These are phyloP conservation scores for Amphimallon solstitiale DNA, from an alignment of 2,888 invertebrate genomes.

Conservation along the genomic window DNA sequence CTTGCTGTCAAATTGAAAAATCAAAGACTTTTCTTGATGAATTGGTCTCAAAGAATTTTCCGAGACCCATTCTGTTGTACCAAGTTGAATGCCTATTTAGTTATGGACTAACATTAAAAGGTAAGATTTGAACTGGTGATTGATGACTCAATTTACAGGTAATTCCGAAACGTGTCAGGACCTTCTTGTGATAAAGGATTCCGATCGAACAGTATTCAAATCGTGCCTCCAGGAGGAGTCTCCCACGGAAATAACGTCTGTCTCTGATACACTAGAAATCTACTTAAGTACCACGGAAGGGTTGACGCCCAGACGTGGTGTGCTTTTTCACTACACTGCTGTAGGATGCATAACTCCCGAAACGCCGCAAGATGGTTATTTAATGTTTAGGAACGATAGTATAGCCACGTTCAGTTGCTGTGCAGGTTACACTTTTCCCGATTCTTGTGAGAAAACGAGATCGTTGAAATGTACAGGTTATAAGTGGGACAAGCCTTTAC, in stretches of 20 bases:
- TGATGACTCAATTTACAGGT: constrained; percentile 10
- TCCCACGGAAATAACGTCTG: constrained; percentile 65
- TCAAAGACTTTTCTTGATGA: too few relatives aligned
- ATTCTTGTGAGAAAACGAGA: constrained; percentile 69
- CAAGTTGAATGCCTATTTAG: too few relatives aligned
- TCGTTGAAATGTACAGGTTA: constrained; percentile 71
- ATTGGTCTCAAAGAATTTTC: too few relatives aligned
- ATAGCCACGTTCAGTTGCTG: constrained; percentile 77
- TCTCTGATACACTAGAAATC: constrained; percentile 63
- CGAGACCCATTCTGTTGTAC: too few relatives aligned
- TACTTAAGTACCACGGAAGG: constrained; percentile 48
- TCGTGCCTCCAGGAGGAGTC: constrained; percentile 69
- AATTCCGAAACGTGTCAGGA: constrained; percentile 64
- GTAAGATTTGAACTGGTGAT: too few relatives aligned
- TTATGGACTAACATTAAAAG: too few relatives aligned
- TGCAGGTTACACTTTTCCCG: constrained; percentile 74
- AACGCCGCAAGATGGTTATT: constrained; percentile 75
- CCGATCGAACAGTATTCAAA: constrained; percentile 64
- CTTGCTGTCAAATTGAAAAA: too few relatives aligned
- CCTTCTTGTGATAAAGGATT: constrained; percentile 65
- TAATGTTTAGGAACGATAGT: constrained; percentile 73
- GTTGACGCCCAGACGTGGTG: constrained; percentile 65
- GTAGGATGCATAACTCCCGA: constrained; percentile 74
- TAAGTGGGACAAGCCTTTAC: constrained; percentile 73
- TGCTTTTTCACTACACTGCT: constrained; percentile 71